Evolutionary conservation across 1,140 invertebrate genomes (phyloP), one percentile per base, ranked within the genome.

Genomic region (Achroia grisella): DNA sequence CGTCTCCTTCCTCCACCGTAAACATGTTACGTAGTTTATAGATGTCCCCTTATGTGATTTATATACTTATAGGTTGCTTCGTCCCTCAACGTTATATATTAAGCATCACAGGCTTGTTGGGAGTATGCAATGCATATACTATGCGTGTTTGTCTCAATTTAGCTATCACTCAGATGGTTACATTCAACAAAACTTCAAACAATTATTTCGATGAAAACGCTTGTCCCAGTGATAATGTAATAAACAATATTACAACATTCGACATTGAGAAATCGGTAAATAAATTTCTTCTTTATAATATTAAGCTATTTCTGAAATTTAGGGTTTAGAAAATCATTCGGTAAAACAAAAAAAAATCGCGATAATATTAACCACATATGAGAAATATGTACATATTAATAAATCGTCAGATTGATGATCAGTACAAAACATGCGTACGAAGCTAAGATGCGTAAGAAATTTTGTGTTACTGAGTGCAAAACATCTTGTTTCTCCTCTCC

Each of bases 151-250:
- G 93, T 53, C 83, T 97, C 4, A 96, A 94, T 49, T 89, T 97
- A 23, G 94, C 95, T 0, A 96, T 97, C 52, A 96, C 95, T 10
- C 93, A 95, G 62, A 96, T 97, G 93, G 93, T 91, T 0, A 13
- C 13, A 37, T 9, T 37, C 1, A 37, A 37, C 35, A 14, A 72
- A 78, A 33, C 52, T 39, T 4, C 73, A 58, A 4, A 63, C 52
- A 37, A 35, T 10, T 52, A 63, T 41, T 52, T 57, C 6, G 71
- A 74, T 10, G 69, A 67, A 11, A 41, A 76, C 27, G 71, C 71
- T 0, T 79, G 75, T 46, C 65, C 69, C 0, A 62, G 39, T 4
- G 70, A 74, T 14, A 59, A 44, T 17, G 10, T 50, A 50, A 53
- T 55, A 13, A 72, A 67, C 39, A 42, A 44, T 23, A 27, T 39